Evolutionary conservation across 2,888 invertebrate species (phyloP), one percentile per base, ranked within the genome.

Genomic region (Apamea epomidion): DNA sequence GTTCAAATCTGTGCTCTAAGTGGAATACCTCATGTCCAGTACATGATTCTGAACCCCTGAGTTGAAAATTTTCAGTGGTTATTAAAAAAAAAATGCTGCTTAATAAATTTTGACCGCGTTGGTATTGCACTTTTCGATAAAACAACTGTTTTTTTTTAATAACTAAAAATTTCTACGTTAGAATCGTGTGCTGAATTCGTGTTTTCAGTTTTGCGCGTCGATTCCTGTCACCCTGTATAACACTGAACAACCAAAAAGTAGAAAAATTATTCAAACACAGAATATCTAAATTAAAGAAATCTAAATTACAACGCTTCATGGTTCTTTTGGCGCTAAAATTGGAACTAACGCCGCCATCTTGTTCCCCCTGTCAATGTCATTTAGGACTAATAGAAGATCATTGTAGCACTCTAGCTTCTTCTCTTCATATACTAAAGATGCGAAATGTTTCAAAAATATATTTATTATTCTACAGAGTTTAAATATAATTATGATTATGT

Each of bases 391-490:
- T 12, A 32, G 4, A 32, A 32, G 3, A 65, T 65, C 65, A 5
- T 12, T 37, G 37, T 65, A 37, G 37, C 10, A 65, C 12, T 32
- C 4, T 48, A 25, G 48, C 7, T 37, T 37, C 5, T 25, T 25
- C 1, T 32, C 10, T 14, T 25, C 10, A 12, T 29, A 42, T 12
- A 54, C n/a, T 29, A 42, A n/a, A 10, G 7, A 48, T 37, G 6
- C 21, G 45, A 51, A 48, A 64, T 58, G 7, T 70, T 83, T 48
- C 5, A 69, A 69, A 83, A 48, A 29, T 2, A 29, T n/a, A 45
- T 73, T 73, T 67, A 60, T 71, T 62, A 69, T 80, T 48, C 68
- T 58, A 54, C 37, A 73, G 48, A 65, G 2, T 37, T 65, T 54
- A 37, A 70, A 37, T 58, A 71, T 54, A 37, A 70, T 45, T 58